Evolutionary conservation across 2,113 vertebrate species (phyloP).

Genomic region (Lamprologus lemairii): DNA sequence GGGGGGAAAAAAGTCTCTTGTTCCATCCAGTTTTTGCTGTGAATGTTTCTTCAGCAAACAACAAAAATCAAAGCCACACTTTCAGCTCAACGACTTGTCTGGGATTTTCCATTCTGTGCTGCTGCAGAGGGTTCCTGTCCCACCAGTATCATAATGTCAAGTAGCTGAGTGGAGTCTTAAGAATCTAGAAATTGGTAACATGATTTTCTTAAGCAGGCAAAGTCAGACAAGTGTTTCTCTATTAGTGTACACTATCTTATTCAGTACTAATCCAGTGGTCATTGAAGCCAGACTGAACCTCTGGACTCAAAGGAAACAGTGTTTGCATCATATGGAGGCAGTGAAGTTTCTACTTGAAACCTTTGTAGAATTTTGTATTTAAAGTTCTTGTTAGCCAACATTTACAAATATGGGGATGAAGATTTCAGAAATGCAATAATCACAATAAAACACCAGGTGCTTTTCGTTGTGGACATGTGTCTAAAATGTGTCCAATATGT

Average conservation of each 20-base stretch:
- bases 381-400: not conserved
- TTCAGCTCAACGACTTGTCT: not conserved
- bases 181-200: not conserved
- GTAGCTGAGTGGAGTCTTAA: not conserved
- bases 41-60: constrained; percentile 18
- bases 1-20: not conserved
- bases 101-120: constrained; percentile 9
- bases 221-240: not conserved
- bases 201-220: not conserved
- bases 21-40: not conserved
- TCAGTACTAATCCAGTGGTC: not conserved
- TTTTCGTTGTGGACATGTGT: not conserved
- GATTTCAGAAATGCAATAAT: not conserved
- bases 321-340: not conserved
- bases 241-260: not conserved
- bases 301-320: not conserved
- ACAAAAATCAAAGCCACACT: constrained; percentile 8
- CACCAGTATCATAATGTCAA: not conserved
- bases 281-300: not conserved
- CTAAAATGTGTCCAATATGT: not conserved
- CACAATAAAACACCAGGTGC: not conserved
- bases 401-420: not conserved
- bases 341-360: not conserved
- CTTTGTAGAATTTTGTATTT: not conserved
- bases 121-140: not conserved